Evolutionary conservation across 37 sponge, comb jelly and placozoan species (phyloP).

Genomic region (Spongilla lacustris): DNA sequence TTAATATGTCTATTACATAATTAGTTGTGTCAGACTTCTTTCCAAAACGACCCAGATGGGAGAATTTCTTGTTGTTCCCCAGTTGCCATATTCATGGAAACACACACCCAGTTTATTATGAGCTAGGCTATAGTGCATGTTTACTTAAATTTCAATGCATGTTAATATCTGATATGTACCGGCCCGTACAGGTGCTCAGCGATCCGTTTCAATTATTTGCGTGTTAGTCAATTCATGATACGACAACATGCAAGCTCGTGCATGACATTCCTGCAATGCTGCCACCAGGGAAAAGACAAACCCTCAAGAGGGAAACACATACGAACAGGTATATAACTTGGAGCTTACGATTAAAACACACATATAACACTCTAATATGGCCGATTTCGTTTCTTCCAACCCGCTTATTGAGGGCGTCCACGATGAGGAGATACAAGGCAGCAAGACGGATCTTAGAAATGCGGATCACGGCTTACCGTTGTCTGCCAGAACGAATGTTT

Average conservation of each 20-base stretch:
- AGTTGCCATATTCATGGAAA: no score
- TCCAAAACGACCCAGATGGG: no score
- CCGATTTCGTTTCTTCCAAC: background rate
- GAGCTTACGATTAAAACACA: background rate
- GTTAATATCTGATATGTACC: no score
- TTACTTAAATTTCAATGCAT: no score
- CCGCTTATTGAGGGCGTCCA: background rate
- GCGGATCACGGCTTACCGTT: background rate
- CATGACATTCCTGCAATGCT: background rate
- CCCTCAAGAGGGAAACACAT: background rate
- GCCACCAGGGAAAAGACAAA: background rate
- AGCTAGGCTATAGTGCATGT: background rate
- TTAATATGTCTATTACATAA: no score
- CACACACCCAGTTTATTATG: no score
- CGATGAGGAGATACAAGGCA: background rate
- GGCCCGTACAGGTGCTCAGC: background rate
- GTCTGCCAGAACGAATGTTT: background rate
- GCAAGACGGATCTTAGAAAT: background rate
- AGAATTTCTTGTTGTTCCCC: no score
- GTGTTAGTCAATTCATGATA: background rate
- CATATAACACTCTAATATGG: background rate
- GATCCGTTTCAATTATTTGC: background rate
- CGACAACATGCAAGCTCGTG: background rate
- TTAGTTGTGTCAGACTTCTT: no score
- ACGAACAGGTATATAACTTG: background rate